Conservation (phyloP, 1,140 invertebrate genomes). For the Drosophila punjabiensis region DNA sequence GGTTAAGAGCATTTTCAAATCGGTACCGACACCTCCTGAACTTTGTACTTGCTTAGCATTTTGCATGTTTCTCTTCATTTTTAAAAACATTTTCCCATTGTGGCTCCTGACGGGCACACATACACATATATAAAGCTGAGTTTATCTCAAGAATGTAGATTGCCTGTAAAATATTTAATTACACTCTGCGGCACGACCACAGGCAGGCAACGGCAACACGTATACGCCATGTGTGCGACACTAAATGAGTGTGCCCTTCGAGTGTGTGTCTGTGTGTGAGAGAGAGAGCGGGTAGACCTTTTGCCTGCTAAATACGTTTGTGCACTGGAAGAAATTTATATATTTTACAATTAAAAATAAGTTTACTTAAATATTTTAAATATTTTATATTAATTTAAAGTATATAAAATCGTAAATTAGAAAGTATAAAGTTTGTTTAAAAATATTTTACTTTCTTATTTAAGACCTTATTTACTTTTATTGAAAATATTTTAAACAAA, state of each 20-base stretch:
- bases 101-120: conserved; percentile 29
- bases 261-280: conserved; percentile 11
- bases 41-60: conserved; percentile 26
- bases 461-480: no score
- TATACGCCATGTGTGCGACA: conserved; percentile 55
- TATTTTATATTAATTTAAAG: neutral
- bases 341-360: neutral
- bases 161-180: conserved; percentile 84
- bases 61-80: conserved; percentile 40
- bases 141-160: conserved; percentile 84
- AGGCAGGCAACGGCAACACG: conserved; percentile 37
- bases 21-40: neutral
- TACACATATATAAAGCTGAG: conserved; percentile 67
- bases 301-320: conserved; percentile 32
- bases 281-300: conserved; percentile 35
- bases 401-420: neutral
- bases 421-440: neutral
- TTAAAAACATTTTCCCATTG: conserved; percentile 54
- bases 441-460: neutral
- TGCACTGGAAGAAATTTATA: neutral
- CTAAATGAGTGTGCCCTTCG: conserved; percentile 24
- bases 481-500: neutral
- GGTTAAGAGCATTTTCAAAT: conserved; percentile 50
- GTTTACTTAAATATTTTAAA: neutral
- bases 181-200: conserved; percentile 74